Evolutionary conservation across 2,113 vertebrate genomes (phyloP), one percentile per base, ranked within the genome.

Genomic region (Rana temporaria): DNA sequence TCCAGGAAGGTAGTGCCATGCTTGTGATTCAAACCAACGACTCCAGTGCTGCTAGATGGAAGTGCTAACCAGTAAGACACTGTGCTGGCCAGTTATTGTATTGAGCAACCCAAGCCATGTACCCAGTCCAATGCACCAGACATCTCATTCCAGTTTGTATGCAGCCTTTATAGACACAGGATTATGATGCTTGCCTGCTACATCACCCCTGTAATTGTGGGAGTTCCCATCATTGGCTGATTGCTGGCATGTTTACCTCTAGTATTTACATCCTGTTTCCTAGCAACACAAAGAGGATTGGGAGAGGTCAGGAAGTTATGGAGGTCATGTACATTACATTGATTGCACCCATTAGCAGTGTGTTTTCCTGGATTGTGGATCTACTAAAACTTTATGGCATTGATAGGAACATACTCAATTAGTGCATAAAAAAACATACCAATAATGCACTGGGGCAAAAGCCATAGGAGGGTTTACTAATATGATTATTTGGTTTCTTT

Each of bases 311-410:
- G 62, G 24, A 64, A 30, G 62, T 64, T 64, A 30, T 26, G 16
- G 62, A 32, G 62, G 24, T 64, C 62, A 32, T 26, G 24, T 26
- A 64, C 62, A 64, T 64, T 64, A 64, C 62, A 64, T 64, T 64
- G 62, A 64, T 64, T 64, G 24, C 24, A 30, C 5, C 62, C 62
- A 64, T 64, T 64, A 64, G 16, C 62, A 15, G 62, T 64, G 12
- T 24, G 24, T 64, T 24, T 24, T 64, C 62, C 62, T 30, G 62
- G 24, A 22, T 64, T 14, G 22, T 26, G 62, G 62, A 16, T 64
- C 62, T 64, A 64, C 22, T 64, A 30, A 48, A 26, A 64, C 62
- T 64, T 64, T 64, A 64, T 64, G 62, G 62, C 62, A 64, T 64
- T 64, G 62, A 64, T 64, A 64, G 62, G 62, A 64, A 64, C 32